Percentiles rank a stretch among this genome's conserved stretches.
Evolutionary conservation across 1,140 invertebrate species (phyloP).

Genomic region (Leptoteleia sp.): DNA sequence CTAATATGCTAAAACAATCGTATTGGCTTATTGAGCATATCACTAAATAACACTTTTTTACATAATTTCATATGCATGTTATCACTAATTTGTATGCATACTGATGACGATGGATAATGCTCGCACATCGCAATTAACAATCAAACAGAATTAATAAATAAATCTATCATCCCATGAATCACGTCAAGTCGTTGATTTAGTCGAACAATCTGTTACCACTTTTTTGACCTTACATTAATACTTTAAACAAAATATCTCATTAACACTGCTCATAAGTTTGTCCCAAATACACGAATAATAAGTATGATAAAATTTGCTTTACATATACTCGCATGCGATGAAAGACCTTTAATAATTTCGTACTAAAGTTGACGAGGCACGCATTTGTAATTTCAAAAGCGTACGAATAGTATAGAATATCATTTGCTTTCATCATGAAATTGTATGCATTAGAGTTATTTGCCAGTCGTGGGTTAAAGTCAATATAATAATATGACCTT

Average conservation of each 20-base stretch:
- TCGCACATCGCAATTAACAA: slow-evolving; percentile 38
- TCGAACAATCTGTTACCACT: slow-evolving; percentile 27
- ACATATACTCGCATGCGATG: slow-evolving; percentile 50
- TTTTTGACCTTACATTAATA: slow-evolving; percentile 29
- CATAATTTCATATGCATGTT: slow-evolving; percentile 23
- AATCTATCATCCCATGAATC: slow-evolving; percentile 9
- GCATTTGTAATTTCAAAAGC: slow-evolving; percentile 53
- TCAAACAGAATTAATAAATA: slow-evolving; percentile 33
- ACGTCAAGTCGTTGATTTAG: slow-evolving; percentile 22
- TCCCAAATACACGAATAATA: slow-evolving; percentile 48
- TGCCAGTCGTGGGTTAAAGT: slow-evolving; percentile 47
- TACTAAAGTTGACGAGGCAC: slow-evolving; percentile 41
- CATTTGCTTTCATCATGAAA: slow-evolving; percentile 60
- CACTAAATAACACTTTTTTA: too few relatives aligned
- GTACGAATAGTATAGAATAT: slow-evolving; percentile 57
- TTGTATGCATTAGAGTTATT: slow-evolving; percentile 56
- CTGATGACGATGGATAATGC: slow-evolving; percentile 15
- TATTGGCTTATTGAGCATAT: slow-evolving; percentile 21
- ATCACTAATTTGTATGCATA: slow-evolving; percentile 1
- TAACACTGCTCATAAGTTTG: slow-evolving; percentile 32
- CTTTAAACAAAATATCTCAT: slow-evolving; percentile 39
- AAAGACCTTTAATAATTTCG: slow-evolving; percentile 63
- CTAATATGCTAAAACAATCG: too few relatives aligned
- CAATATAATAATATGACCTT: slow-evolving; percentile 50
- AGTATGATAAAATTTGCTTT: slow-evolving; percentile 57